phyloP scores from a whole-genome alignment of 2,797 vertebrate genomes.

The Pelobates cultripes region DNA sequence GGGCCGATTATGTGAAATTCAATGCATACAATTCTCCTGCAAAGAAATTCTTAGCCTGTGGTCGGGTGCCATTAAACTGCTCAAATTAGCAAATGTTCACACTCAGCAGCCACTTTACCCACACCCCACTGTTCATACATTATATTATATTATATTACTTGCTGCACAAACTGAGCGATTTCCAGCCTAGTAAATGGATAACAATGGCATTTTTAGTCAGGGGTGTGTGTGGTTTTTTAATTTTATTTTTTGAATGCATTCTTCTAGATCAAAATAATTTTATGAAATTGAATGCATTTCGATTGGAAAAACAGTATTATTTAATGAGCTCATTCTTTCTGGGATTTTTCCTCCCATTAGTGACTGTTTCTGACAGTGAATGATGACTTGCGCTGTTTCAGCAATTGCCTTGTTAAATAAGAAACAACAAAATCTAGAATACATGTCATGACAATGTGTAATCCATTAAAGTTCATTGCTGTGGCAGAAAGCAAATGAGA shows the following conservation, averaged over 20 bases:
- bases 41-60: not conserved
- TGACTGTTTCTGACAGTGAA: not conserved
- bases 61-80: slow-evolving; percentile 9
- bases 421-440: too few species aligned
- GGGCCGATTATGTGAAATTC: not conserved
- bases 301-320: not conserved
- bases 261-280: not conserved
- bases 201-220: not conserved
- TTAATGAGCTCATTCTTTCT: slow-evolving; percentile 12
- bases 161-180: not conserved
- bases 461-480: not conserved
- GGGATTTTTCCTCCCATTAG: not conserved
- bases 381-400: not conserved
- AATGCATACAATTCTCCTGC: not conserved
- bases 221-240: not conserved
- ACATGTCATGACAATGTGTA: not conserved
- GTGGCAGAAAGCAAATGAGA: not conserved
- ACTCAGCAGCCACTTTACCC: not conserved
- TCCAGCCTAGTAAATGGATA: not conserved
- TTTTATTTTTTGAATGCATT: too few species aligned
- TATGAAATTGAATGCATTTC: not conserved
- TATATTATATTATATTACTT: slow-evolving; percentile 7
- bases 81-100: slow-evolving; percentile 15
- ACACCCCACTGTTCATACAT: not conserved
- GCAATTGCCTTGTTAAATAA: not conserved